Evolutionary conservation across 2,797 vertebrate species (phyloP).

Genomic region (Phalloptychus januarius): DNA sequence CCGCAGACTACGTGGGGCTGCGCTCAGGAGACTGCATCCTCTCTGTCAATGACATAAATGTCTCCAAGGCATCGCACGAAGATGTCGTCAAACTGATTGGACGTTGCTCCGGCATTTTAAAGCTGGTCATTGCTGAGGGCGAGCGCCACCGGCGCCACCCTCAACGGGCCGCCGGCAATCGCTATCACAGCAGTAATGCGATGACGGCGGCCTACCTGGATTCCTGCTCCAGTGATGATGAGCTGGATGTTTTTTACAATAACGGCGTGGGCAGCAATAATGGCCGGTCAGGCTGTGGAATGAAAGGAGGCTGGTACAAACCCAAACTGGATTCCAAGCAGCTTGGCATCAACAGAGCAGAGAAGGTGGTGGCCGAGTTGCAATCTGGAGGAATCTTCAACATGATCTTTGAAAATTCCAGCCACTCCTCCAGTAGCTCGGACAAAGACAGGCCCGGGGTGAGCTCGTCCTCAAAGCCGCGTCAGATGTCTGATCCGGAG

Average conservation of each 20-base stretch:
- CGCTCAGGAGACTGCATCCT: conserved; percentile 93
- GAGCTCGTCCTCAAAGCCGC: conserved; percentile 70
- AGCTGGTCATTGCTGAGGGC: conserved; percentile 88
- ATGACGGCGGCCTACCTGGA: conserved; percentile 77
- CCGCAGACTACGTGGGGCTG: conserved; percentile 92
- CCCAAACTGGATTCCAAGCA: conserved; percentile 91
- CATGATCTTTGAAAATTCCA: conserved; percentile 96
- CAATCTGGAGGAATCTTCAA: conserved; percentile 96
- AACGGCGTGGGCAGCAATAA: conserved; percentile 68
- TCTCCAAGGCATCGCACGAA: conserved; percentile 94
- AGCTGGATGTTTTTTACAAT: conserved; percentile 82
- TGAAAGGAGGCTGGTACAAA: conserved; percentile 85
- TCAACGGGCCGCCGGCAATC: conserved; percentile 52
- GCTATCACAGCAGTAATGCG: conserved; percentile 62
- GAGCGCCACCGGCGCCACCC: conserved; percentile 65
- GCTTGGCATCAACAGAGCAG: conserved; percentile 93
- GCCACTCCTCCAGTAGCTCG: conserved; percentile 81
- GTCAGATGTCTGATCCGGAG: conserved; percentile 84
- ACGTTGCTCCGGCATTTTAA: conserved; percentile 92
- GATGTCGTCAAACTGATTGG: conserved; percentile 97
- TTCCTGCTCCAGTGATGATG: conserved; percentile 95
- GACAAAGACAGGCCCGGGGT: conserved; percentile 77
- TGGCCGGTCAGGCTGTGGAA: conserved; percentile 60
- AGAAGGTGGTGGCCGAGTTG: conserved; percentile 95
- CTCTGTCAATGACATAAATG: conserved; percentile 93